These are phyloP conservation scores for Netelia inedita DNA, from an alignment of 2,888 invertebrate species.

Conservation along the genomic window DNA sequence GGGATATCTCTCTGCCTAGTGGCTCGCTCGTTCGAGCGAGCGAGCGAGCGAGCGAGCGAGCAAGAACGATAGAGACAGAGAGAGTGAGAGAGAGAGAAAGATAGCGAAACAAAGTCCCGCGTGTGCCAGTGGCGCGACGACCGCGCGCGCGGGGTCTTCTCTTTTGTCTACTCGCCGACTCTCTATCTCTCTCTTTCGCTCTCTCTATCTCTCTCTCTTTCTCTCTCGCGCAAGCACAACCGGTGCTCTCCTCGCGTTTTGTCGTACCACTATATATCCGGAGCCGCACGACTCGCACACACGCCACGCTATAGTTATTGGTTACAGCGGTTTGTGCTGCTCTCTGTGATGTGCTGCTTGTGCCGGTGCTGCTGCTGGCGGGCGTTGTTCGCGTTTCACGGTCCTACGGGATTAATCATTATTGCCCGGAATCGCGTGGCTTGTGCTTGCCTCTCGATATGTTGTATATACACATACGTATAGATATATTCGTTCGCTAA, in stretches of 20 bases:
- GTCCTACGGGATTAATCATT: conserved; percentile 62
- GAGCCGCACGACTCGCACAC: conserved; percentile 10
- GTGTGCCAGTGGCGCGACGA: conserved; percentile 54
- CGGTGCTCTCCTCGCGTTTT: conserved; percentile 9
- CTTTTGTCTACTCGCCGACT: conserved; percentile 45
- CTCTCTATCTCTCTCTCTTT: conserved; percentile 1
- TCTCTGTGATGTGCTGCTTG: conserved; percentile 2
- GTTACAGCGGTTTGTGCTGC: conserved; percentile 35
- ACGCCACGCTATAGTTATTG: conserved; percentile 45
- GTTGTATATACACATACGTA: background rate
- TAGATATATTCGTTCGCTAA: conserved; percentile 40
- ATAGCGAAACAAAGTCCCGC: background rate
- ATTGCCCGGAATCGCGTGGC: conserved; percentile 51
- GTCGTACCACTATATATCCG: conserved; percentile 45
- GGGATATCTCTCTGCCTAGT: conserved; percentile 62
- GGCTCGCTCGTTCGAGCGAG: conserved; percentile 9
- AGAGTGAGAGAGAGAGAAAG: background rate
- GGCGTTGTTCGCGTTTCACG: conserved; percentile 44
- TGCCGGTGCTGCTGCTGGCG: conserved; percentile 30
- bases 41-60: background rate
- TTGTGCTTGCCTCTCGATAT: conserved; percentile 33
- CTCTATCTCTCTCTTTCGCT: conserved; percentile 8
- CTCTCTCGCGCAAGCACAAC: conserved; percentile 9
- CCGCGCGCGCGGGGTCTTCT: conserved; percentile 36
- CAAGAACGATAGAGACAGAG: conserved; percentile 22